A percentile compares a stretch with the other conserved stretches of the same genome.
These are phyloP conservation scores for Resseliella maxima DNA, from an alignment of 2,888 invertebrate species.

Conservation along the genomic window DNA sequence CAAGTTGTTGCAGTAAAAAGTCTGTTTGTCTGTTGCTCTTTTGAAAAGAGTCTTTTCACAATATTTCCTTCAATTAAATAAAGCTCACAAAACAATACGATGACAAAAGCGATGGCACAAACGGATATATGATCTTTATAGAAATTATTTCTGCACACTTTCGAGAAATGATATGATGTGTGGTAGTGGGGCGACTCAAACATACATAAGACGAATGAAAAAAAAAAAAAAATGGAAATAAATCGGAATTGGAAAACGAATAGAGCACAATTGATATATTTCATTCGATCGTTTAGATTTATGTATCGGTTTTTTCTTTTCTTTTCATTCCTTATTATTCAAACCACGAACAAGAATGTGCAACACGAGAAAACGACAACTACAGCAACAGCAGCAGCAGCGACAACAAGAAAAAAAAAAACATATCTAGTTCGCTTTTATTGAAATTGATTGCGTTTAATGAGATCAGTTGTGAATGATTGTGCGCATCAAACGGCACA, in stretches of 20 bases:
- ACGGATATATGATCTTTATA: constrained; percentile 46
- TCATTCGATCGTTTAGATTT: background rate
- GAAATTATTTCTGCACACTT: constrained; percentile 13
- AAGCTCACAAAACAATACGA: constrained; percentile 29
- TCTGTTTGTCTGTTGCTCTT: background rate
- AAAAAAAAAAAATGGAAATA: background rate
- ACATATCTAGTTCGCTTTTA: constrained; percentile 27
- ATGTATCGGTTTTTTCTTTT: constrained; percentile 26
- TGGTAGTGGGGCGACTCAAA: constrained; percentile 13
- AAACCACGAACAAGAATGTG: background rate
- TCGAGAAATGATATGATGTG: background rate
- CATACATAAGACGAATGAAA: background rate
- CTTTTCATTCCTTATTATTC: background rate
- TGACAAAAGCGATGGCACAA: constrained; percentile 26
- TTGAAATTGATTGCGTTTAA: constrained; percentile 54
- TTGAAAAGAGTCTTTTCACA: background rate
- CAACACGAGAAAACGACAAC: background rate
- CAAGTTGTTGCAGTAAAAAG: no score
- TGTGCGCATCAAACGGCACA: constrained; percentile 25
- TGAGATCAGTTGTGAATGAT: constrained; percentile 46
- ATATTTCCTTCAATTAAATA: constrained; percentile 4
- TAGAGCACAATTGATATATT: background rate
- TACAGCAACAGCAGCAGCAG: no score
- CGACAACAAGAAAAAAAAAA: background rate
- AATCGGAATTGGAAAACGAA: background rate